Evolutionary conservation across 1,140 invertebrate species (phyloP).

Genomic region (Megathymus violae): DNA sequence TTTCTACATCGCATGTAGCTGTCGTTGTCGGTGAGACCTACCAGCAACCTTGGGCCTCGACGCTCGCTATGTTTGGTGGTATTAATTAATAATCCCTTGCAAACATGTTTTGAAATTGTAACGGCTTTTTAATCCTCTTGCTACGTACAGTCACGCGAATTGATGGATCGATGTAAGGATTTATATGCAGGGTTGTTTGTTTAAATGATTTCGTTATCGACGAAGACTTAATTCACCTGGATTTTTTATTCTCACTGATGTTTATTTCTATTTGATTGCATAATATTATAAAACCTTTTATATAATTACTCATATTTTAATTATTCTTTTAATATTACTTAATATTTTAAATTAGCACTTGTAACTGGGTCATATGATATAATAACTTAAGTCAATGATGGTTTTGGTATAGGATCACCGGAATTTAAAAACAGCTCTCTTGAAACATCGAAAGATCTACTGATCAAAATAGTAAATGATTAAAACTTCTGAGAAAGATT

Average conservation of each 20-base stretch:
- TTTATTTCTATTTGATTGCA: not conserved
- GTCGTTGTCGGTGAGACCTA: conserved; percentile 1
- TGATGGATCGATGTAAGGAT: conserved; percentile 21
- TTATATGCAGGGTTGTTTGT: conserved; percentile 27
- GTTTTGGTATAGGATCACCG: too few relatives aligned
- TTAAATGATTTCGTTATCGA: conserved; percentile 27
- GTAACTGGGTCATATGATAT: too few relatives aligned
- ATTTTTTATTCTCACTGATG: not conserved
- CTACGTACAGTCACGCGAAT: conserved; percentile 22
- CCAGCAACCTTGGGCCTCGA: conserved; percentile 4
- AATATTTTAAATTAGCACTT: too few relatives aligned
- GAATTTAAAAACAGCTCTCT: too few relatives aligned
- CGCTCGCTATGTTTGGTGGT: conserved; percentile 16
- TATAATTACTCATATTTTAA: too few relatives aligned
- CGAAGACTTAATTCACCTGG: conserved; percentile 14
- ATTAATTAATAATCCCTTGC: conserved; percentile 33
- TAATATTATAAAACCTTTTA: too few relatives aligned
- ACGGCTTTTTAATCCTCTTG: conserved; percentile 30
- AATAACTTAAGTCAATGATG: too few relatives aligned
- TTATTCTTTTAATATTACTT: too few relatives aligned
- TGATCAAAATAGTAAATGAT: too few relatives aligned
- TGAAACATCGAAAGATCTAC: too few relatives aligned
- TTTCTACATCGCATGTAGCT: conserved; percentile 12
- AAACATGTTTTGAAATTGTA: conserved; percentile 36
- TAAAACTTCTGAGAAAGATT: too few relatives aligned